Evolutionary conservation across 2,888 invertebrate species (phyloP).

Genomic region (Melikaiella ostensackeni): DNA sequence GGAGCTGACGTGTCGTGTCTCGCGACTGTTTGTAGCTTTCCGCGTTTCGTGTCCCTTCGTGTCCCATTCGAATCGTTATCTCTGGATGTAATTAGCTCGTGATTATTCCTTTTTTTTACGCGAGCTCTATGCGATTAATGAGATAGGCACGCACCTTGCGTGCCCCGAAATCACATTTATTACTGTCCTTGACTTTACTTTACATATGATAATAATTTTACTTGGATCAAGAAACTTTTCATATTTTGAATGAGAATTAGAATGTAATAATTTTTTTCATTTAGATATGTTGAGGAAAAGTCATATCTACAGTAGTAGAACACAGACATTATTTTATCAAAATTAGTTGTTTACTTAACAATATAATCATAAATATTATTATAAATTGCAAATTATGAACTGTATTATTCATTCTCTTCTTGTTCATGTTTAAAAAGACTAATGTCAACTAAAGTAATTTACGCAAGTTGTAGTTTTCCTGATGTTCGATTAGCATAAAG

Average conservation of each 20-base stretch:
- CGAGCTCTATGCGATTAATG: conserved; percentile 54
- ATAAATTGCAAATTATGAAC: neutral
- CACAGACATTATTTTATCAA: neutral
- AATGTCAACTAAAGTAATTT: neutral
- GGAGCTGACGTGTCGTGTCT: conserved; percentile 55
- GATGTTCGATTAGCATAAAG: neutral
- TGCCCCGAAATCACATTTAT: conserved; percentile 57
- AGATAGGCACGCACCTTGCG: conserved; percentile 57
- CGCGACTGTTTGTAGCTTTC: conserved; percentile 60
- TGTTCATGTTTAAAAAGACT: neutral
- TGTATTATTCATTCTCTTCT: neutral
- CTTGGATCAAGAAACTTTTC: neutral
- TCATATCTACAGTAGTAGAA: no score
- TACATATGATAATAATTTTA: conserved; percentile 11
- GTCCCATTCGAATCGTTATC: conserved; percentile 68
- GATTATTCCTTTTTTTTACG: conserved; percentile 60
- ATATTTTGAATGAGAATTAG: neutral
- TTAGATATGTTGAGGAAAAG: no score
- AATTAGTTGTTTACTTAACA: neutral
- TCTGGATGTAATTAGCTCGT: conserved; percentile 67
- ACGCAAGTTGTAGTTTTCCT: neutral
- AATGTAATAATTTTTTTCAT: no score
- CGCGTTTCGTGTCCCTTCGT: conserved; percentile 60
- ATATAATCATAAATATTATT: neutral
- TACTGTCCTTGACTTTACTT: conserved; percentile 48